Percentiles rank a stretch among this genome's conserved stretches.
Evolutionary conservation across 2,888 invertebrate genomes (phyloP).

Genomic region (Gymnoscelis rufifasciata): DNA sequence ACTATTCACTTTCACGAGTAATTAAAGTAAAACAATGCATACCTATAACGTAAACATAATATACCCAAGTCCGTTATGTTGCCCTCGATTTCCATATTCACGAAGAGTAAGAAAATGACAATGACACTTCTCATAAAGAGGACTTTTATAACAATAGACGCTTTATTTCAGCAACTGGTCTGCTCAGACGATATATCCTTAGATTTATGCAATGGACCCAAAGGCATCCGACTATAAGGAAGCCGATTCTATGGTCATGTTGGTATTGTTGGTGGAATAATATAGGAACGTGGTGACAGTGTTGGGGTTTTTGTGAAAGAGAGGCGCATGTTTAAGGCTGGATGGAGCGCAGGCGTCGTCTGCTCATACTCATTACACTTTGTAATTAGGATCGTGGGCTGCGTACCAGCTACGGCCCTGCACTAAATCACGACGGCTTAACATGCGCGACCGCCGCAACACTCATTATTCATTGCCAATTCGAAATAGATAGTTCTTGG

Average conservation of each 20-base stretch:
- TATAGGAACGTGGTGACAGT: neutral
- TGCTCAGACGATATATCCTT: slow-evolving; percentile 36
- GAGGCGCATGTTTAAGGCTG: slow-evolving; percentile 11
- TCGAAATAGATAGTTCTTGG: neutral
- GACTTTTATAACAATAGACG: slow-evolving; percentile 15
- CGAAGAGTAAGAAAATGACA: neutral
- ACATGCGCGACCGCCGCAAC: slow-evolving; percentile 47
- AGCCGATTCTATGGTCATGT: neutral
- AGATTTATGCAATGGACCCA: slow-evolving; percentile 20
- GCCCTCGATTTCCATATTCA: too few relatives aligned
- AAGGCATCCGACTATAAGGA: neutral
- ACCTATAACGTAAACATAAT: too few relatives aligned
- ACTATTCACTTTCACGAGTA: too few relatives aligned
- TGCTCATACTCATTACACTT: slow-evolving; percentile 73
- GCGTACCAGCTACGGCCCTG: slow-evolving; percentile 56
- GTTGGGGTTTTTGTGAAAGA: neutral
- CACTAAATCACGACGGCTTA: slow-evolving; percentile 68
- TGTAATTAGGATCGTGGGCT: slow-evolving; percentile 72
- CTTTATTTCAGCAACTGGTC: slow-evolving; percentile 32
- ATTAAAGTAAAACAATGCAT: too few relatives aligned
- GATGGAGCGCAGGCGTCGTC: slow-evolving; percentile 45
- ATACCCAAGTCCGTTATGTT: too few relatives aligned
- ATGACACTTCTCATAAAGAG: slow-evolving; percentile 1
- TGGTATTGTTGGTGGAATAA: too few relatives aligned
- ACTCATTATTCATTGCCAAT: slow-evolving; percentile 11